A percentile compares a stretch with the other conserved stretches of the same genome.
phyloP scores from a whole-genome alignment of 1,140 invertebrate genomes.

The Zaprionus gabonicus region DNA sequence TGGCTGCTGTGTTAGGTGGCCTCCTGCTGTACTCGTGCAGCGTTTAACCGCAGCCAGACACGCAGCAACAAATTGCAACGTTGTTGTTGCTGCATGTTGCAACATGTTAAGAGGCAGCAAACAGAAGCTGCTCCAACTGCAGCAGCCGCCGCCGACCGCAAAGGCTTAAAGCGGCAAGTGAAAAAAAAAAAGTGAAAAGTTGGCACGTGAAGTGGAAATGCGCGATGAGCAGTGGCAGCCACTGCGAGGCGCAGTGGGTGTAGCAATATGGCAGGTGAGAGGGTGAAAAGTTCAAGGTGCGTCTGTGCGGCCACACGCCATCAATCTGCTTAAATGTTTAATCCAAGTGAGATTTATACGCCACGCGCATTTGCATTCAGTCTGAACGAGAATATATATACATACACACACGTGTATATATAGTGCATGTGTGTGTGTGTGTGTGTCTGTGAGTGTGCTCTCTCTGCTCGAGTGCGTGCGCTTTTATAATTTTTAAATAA shows the following conservation, averaged over 20 bases:
- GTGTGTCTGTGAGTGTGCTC: neutral
- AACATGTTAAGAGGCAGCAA: conserved; percentile 33
- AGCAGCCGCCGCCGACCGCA: conserved; percentile 17
- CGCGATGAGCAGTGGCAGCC: conserved; percentile 26
- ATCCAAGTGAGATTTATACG: conserved; percentile 73
- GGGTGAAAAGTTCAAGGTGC: conserved; percentile 68
- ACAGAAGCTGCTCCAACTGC: conserved; percentile 19
- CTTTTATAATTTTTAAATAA: conserved; percentile 65
- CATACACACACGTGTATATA: neutral
- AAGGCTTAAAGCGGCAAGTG: conserved; percentile 23
- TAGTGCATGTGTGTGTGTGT: neutral
- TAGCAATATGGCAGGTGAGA: neutral
- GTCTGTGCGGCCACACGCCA: conserved; percentile 47
- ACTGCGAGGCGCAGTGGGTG: neutral
- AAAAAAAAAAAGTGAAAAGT: conserved; percentile 33
- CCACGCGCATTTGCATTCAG: conserved; percentile 15
- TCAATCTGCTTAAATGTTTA: conserved; percentile 82
- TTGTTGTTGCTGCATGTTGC: conserved; percentile 23
- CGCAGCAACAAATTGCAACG: conserved; percentile 70
- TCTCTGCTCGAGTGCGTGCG: conserved; percentile 45
- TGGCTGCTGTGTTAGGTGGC: neutral
- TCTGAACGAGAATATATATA: conserved; percentile 8
- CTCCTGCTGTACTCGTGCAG: conserved; percentile 50
- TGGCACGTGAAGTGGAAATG: conserved; percentile 45
- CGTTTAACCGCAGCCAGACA: conserved; percentile 65